Base-by-base conservation (phyloP, 2,113 vertebrate species). In the Onychostruthus taczanowskii region DNA sequence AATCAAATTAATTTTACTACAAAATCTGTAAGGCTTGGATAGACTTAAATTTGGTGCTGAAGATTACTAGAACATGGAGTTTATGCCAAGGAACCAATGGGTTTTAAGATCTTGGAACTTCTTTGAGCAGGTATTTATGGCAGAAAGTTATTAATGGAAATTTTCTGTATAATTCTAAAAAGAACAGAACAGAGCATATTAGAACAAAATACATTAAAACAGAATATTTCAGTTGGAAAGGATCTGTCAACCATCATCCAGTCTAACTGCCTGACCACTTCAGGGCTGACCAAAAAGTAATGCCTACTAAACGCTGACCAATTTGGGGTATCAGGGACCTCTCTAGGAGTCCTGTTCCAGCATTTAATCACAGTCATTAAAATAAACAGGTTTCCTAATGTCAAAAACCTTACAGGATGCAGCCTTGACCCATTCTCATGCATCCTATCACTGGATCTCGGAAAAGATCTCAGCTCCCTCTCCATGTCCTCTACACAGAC, bases 191-290 rank as follows among this genome's bases (percentile, higher is more conserved):
- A 46, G 37, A 62, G 7, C 7, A n/a, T 5, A 53, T 41, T 26
- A 41, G 23, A 66, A 58, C 4, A 58, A 17, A 46, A 21, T 12
- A 31, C 22, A 64, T 56, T 41, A 28, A 56, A 74, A 7, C 11
- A 7, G 7, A 50, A 31, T 22, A 30, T 59, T 84, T 53, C 28
- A 6, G 3, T 7, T 84, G 44, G 33, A 52, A 88, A 33, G 3
- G 4, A 43, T 50, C 4, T 35, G 3, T 46, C 10, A 52, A 3
- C 0, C 0, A 16, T 24, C 46, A 49, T 21, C 22, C 22, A n/a
- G 22, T 4, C 20, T 22, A 61, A 8, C 22, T 39, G 1, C 23
- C 33, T 39, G 44, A 64, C 10, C 15, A 16, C 6, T n/a, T 50
- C 23, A 43, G 41, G 19, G 10, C 23, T 87, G 46, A 52, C 19